These are phyloP conservation scores for Seladonia tumulorum DNA, from an alignment of 2,888 invertebrate genomes.

Conservation along the genomic window DNA sequence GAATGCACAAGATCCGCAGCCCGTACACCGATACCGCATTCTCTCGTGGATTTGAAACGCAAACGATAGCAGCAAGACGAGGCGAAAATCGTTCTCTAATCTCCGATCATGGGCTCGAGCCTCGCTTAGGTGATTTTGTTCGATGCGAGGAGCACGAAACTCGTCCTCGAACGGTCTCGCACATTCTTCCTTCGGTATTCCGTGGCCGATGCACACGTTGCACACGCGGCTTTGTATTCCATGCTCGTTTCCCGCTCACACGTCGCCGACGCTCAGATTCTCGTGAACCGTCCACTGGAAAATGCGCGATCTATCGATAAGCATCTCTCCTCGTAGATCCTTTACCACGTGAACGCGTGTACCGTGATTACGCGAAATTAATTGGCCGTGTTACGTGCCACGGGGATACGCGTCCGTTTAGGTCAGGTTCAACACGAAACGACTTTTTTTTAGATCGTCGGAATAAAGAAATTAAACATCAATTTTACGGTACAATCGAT, in stretches of 20 bases:
- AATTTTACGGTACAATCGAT: background rate
- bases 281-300: slow-evolving; percentile 55
- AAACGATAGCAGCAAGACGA: background rate
- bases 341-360: background rate
- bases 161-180: background rate
- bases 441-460: background rate
- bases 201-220: slow-evolving; percentile 14
- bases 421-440: background rate
- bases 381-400: slow-evolving; percentile 15
- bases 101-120: background rate
- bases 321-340: slow-evolving; percentile 42
- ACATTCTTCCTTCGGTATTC: slow-evolving; percentile 17
- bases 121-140: background rate
- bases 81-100: background rate
- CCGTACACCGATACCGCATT: background rate
- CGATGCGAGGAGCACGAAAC: background rate
- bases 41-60: background rate
- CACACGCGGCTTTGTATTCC: slow-evolving; percentile 28
- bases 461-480: background rate
- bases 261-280: slow-evolving; percentile 50
- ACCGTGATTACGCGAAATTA: slow-evolving; percentile 24
- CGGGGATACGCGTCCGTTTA: background rate
- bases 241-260: slow-evolving; percentile 43
- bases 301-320: slow-evolving; percentile 55
- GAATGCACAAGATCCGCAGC: background rate